Evolutionary conservation across 1,140 invertebrate species (phyloP).

Genomic region (Drosophila nikananu): DNA sequence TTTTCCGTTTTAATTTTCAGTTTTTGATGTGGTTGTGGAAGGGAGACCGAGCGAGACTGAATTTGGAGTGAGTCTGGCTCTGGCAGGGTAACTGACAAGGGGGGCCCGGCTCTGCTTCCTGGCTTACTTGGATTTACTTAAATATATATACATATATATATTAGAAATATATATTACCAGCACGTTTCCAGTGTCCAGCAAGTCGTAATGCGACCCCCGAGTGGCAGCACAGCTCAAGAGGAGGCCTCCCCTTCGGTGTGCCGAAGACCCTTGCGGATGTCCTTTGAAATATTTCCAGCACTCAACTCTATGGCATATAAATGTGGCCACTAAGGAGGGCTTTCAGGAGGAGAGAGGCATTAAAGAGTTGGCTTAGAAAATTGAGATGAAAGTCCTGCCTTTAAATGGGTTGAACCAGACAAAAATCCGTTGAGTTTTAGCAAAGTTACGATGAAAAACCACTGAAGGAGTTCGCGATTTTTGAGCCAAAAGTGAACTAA

Average conservation of each 20-base stretch:
- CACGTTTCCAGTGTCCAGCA: conserved; percentile 16
- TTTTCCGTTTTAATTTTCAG: neutral
- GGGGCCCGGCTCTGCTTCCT: neutral
- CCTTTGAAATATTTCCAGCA: conserved; percentile 13
- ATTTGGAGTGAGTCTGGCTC: neutral
- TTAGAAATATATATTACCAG: neutral
- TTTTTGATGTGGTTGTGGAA: neutral
- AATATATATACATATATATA: neutral
- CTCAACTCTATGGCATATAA: conserved; percentile 7
- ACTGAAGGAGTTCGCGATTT: too few species aligned
- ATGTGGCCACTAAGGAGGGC: neutral
- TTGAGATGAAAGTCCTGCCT: neutral
- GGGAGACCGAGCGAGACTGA: neutral
- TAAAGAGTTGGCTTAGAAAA: neutral
- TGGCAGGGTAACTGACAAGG: neutral
- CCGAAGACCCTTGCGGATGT: conserved; percentile 3
- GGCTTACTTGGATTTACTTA: neutral
- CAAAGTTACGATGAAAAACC: too few species aligned
- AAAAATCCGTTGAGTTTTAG: too few species aligned
- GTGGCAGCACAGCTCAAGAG: conserved; percentile 43
- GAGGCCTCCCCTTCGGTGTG: too few species aligned
- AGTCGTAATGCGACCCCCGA: conserved; percentile 59
- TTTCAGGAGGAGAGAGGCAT: neutral
- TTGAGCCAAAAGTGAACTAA: too few species aligned
- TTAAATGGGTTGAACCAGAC: too few species aligned